Evolutionary conservation across 2,113 vertebrate species (phyloP).

Genomic region (Pedetes capensis): DNA sequence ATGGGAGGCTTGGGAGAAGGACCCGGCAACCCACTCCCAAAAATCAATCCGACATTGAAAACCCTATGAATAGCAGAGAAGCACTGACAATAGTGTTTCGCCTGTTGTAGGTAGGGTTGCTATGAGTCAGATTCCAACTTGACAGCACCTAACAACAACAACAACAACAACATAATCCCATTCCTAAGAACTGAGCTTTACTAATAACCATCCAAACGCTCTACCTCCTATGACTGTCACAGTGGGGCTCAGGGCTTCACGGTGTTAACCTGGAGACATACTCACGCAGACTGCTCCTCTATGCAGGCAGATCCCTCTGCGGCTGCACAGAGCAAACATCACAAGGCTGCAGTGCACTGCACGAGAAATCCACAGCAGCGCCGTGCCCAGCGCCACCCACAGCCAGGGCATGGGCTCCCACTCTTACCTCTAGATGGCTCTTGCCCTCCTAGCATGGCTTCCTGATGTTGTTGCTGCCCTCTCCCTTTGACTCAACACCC

Average conservation of each 20-base stretch:
- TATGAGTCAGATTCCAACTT: too few relatives aligned
- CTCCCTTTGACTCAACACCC: background rate
- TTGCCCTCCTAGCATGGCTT: background rate
- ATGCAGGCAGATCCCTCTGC: background rate
- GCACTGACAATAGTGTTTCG: too few relatives aligned
- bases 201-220: background rate
- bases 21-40: too few relatives aligned
- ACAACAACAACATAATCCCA: too few relatives aligned
- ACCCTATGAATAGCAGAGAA: too few relatives aligned
- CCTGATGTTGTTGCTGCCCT: background rate
- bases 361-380: background rate
- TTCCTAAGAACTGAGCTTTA: too few relatives aligned
- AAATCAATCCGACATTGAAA: too few relatives aligned
- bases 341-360: fast-evolving
- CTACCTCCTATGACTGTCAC: background rate
- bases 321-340: background rate
- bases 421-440: background rate
- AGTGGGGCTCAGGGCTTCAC: background rate
- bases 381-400: background rate
- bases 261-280: background rate
- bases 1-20: too few relatives aligned
- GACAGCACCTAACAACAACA: too few relatives aligned
- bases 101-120: too few relatives aligned
- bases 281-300: background rate
- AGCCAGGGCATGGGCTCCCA: background rate